Evolutionary conservation across 1,140 invertebrate genomes (phyloP).

Genomic region (Pseudomyrmex dendroicus): DNA sequence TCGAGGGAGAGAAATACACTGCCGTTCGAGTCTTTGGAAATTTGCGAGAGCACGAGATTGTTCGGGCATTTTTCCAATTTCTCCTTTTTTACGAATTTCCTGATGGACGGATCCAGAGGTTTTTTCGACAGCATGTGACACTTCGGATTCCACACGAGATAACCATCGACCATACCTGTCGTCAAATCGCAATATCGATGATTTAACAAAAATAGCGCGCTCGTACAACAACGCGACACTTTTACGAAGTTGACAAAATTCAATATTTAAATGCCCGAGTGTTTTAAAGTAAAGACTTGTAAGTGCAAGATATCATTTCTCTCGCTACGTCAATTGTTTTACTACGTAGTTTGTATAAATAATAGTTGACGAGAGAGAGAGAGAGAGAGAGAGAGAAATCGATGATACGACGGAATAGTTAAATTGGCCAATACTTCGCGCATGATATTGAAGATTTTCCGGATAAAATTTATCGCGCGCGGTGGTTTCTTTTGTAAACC

Average conservation of each 20-base stretch:
- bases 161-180: conserved; percentile 81
- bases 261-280: too few relatives aligned
- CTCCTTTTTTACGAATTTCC: conserved; percentile 86
- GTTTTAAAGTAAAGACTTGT: not conserved
- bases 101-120: conserved; percentile 89
- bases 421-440: not conserved
- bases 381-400: not conserved
- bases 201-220: not conserved
- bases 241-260: not conserved
- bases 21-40: conserved; percentile 79
- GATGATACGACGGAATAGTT: not conserved
- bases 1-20: conserved; percentile 76
- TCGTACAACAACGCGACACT: not conserved
- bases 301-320: not conserved
- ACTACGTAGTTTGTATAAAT: not conserved
- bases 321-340: not conserved
- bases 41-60: conserved; percentile 83
- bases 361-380: not conserved
- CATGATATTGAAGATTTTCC: not conserved
- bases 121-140: conserved; percentile 90
- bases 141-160: conserved; percentile 88
- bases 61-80: conserved; percentile 87
- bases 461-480: not conserved
- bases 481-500: too few relatives aligned
- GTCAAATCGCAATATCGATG: not conserved